Evolutionary conservation across 2,888 invertebrate species (phyloP), one percentile per base, ranked within the genome.

Genomic region (Meteorus cinctellus): DNA sequence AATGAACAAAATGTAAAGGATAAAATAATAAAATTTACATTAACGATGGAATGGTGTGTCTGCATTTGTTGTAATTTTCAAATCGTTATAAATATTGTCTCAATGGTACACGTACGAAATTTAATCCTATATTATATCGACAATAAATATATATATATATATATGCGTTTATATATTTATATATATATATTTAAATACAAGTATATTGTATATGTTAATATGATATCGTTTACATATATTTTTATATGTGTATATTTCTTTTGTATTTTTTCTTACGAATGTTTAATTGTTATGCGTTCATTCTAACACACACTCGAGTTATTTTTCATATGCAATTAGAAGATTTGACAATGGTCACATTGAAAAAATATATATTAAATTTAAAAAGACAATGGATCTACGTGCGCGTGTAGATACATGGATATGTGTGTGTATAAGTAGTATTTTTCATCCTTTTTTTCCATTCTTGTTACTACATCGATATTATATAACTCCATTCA

Each of bases 301-400:
- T 36, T 51, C 67, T 73, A 67, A 59, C 59, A 73, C 55, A 55
- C 60, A 67, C 67, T 60, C 51, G 67, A 67, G 27, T 34, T 31
- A 55, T 73, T 59, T 41, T 12, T 67, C 67, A 29, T 67, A 36
- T 41, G 65, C 19, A 19, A 65, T 65, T 41, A 41, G 63, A 36
- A 41, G 65, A 65, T 65, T 65, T 81, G 79, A 82, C 82, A 79
- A 82, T 80, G 80, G 81, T 84, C 82, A 86, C 86, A 85, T 86
- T 87, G 87, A 86, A 87, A 87, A 87, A 87, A 87, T 87, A 86
- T 86, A 86, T 86, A 81, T 84, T 81, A 84, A 84, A 85, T 82
- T 83, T 82, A 83, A 79, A 80, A 78, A 80, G 81, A 82, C 80
- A 81, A 84, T 79, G 79, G 83, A 81, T 81, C 80, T 81, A 82